Evolutionary conservation across 2,797 vertebrate genomes (phyloP).

Genomic region (Amazona finschi): DNA sequence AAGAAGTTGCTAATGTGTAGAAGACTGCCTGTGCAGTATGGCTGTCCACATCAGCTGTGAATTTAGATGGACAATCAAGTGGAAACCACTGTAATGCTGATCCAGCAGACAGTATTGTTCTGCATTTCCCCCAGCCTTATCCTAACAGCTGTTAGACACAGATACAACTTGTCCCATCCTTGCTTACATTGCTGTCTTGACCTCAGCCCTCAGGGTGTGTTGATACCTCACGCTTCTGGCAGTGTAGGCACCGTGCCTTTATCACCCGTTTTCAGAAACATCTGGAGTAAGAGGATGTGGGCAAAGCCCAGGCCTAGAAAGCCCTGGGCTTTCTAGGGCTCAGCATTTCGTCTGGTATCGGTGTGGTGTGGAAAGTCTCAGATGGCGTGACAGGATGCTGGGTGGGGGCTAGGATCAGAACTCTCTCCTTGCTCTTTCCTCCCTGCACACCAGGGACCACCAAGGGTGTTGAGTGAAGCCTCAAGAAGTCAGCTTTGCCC

Average conservation of each 20-base stretch:
- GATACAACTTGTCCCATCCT: background rate
- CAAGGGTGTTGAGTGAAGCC: background rate
- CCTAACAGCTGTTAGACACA: accelerated
- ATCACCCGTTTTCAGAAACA: accelerated
- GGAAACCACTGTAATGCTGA: background rate
- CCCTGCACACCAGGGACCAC: background rate
- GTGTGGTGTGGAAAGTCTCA: background rate
- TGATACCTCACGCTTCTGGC: background rate
- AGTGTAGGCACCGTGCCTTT: accelerated
- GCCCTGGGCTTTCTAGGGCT: accelerated
- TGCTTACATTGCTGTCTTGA: background rate
- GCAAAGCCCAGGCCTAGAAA: background rate
- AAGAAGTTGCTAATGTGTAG: background rate
- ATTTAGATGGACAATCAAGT: background rate
- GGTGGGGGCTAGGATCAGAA: background rate
- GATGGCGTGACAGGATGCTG: accelerated
- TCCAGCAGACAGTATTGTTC: accelerated
- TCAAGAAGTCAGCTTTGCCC: background rate
- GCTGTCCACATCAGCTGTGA: background rate
- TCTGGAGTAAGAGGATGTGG: accelerated
- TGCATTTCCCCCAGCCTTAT: accelerated
- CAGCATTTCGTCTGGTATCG: accelerated
- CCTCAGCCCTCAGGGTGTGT: background rate
- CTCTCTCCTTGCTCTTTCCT: background rate
- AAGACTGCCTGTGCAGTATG: background rate